Conservation (phyloP, 35 echinoderm and acorn worm species). For the Chiridota heheva region DNA sequence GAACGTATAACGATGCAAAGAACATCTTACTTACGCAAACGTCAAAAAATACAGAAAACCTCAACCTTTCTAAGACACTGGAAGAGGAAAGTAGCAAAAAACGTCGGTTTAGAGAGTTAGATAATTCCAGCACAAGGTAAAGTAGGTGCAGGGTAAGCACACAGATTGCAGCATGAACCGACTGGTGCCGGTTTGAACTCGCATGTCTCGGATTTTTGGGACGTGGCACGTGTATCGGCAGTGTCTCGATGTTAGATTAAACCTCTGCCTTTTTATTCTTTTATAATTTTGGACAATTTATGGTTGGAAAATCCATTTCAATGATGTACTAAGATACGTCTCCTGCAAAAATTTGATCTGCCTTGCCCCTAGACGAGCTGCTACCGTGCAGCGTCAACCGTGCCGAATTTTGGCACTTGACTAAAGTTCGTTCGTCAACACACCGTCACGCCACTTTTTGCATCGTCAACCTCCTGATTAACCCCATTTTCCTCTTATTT, state of each 20-base stretch:
- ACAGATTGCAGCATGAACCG: not conserved
- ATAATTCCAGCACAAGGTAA: slow-evolving; percentile 51
- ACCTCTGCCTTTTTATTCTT: slow-evolving; percentile 52
- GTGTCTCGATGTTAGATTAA: slow-evolving; percentile 70
- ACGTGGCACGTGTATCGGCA: slow-evolving; percentile 82
- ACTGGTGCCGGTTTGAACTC: slow-evolving; percentile 13
- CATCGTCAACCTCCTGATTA: slow-evolving; percentile 66
- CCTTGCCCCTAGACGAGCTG: slow-evolving; percentile 39
- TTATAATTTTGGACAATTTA: too few species aligned
- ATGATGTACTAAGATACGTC: too few species aligned
- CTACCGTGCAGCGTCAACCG: too few species aligned
- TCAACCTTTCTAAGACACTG: too few species aligned
- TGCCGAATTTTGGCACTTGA: slow-evolving; percentile 31
- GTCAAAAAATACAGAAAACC: too few species aligned
- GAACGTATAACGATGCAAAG: slow-evolving; percentile 66
- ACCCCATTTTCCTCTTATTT: slow-evolving; percentile 77
- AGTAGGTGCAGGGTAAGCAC: slow-evolving; percentile 14
- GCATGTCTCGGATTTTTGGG: slow-evolving; percentile 40
- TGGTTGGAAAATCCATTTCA: too few species aligned
- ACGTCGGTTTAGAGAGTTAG: too few species aligned
- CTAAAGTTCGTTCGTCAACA: slow-evolving; percentile 42
- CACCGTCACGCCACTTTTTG: slow-evolving; percentile 53
- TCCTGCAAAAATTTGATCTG: too few species aligned
- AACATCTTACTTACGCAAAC: slow-evolving; percentile 36
- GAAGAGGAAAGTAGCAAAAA: too few species aligned